A percentile compares a stretch with the other conserved stretches of the same genome.
phyloP scores from a whole-genome alignment of 2,113 vertebrate genomes.

The Pantherophis guttatus region DNA sequence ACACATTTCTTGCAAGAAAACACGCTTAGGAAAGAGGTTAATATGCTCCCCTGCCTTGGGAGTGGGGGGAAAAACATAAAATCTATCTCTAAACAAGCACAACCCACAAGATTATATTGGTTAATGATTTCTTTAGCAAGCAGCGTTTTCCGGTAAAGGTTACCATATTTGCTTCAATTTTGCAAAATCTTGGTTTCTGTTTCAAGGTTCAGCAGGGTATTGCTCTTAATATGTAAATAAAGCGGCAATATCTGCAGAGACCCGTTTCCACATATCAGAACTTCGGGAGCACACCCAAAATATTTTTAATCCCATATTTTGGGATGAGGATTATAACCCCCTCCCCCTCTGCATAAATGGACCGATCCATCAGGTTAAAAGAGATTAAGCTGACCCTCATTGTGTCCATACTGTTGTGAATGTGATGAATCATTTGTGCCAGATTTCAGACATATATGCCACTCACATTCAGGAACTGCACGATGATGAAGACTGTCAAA shows the following conservation, averaged over 20 bases:
- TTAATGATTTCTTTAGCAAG: constrained; percentile 23
- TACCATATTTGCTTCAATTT: constrained; percentile 49
- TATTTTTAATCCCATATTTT: not conserved
- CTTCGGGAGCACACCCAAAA: not conserved
- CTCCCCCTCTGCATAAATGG: not conserved
- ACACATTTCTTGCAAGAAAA: not conserved
- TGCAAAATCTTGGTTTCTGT: constrained; percentile 30
- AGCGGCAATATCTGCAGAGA: not conserved
- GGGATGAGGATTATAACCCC: not conserved
- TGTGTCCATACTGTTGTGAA: not conserved
- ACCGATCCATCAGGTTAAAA: not conserved
- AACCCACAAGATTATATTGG: not conserved
- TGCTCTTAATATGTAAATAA: not conserved
- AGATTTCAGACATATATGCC: not conserved
- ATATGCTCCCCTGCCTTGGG: not conserved
- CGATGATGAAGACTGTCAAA: too few species aligned
- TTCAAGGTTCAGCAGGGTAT: constrained; percentile 25
- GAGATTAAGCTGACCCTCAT: not conserved
- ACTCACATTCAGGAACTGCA: not conserved
- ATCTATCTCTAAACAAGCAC: accelerated
- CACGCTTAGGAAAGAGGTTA: not conserved
- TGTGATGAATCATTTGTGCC: not conserved
- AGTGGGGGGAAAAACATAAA: not conserved
- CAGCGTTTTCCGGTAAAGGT: constrained; percentile 40
- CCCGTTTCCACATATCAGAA: accelerated